A percentile compares a stretch with the other conserved stretches of the same genome.
Conservation (phyloP, 2,888 invertebrate genomes). For the Cantharis lateralis region DNA sequence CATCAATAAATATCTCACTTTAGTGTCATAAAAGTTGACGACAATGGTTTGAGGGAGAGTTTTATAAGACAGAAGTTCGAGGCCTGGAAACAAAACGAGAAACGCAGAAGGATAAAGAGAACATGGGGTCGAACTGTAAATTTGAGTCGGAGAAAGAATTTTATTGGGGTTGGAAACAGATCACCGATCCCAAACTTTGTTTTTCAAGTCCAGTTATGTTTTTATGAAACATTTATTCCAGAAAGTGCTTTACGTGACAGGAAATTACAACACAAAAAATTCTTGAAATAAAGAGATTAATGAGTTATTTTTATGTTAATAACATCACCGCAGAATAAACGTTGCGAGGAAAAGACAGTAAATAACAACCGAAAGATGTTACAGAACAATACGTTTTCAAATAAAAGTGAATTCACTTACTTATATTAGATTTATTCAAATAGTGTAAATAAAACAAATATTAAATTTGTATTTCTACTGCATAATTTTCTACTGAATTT, state of each 20-base stretch:
- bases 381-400: constrained; percentile 21
- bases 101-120: constrained; percentile 42
- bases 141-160: constrained; percentile 39
- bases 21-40: constrained; percentile 47
- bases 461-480: not conserved
- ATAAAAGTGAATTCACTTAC: constrained; percentile 6
- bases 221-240: constrained; percentile 40
- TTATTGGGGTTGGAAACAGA: constrained; percentile 42
- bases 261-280: constrained; percentile 22
- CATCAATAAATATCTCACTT: constrained; percentile 47
- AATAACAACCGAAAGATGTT: constrained; percentile 18
- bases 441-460: not conserved
- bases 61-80: constrained; percentile 43
- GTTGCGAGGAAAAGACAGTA: constrained; percentile 2
- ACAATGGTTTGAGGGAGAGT: constrained; percentile 42
- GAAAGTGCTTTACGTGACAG: constrained; percentile 37
- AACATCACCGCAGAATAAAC: constrained; percentile 12
- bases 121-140: constrained; percentile 46
- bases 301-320: constrained; percentile 26
- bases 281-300: constrained; percentile 14
- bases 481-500: not conserved
- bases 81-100: constrained; percentile 41
- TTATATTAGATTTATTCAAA: constrained; percentile 17
- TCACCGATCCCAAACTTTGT: constrained; percentile 40
- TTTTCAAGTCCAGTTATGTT: constrained; percentile 40